Conservation (phyloP, 2,888 invertebrate genomes). For the Pharmacophagus antenor region DNA sequence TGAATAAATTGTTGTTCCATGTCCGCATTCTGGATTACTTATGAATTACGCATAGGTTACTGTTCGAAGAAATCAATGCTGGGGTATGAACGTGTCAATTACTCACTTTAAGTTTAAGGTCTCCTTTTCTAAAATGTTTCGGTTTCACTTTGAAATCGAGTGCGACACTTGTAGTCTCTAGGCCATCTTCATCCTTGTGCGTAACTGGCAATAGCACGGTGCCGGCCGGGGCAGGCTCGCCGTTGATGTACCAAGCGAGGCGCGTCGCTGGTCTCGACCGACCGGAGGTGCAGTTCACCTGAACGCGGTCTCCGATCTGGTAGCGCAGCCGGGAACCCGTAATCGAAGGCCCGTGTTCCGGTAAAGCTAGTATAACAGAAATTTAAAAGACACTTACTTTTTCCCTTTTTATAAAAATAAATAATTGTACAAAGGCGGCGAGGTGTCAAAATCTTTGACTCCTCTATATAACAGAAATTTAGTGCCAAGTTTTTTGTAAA, state of each 20-base stretch:
- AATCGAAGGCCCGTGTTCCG: constrained; percentile 90
- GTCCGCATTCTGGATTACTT: too few species aligned
- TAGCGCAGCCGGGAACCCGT: constrained; percentile 89
- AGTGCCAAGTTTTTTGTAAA: too few species aligned
- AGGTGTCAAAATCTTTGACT: too few species aligned
- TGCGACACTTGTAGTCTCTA: constrained; percentile 88
- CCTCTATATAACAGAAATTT: too few species aligned
- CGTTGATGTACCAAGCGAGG: constrained; percentile 93
- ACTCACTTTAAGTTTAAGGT: constrained; percentile 89
- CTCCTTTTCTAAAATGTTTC: constrained; percentile 91
- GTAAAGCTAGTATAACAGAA: constrained; percentile 83
- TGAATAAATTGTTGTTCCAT: too few species aligned
- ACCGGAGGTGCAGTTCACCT: constrained; percentile 92
- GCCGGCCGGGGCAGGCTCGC: constrained; percentile 84
- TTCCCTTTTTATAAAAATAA: too few species aligned
- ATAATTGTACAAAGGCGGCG: too few species aligned
- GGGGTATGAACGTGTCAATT: not conserved
- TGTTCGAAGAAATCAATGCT: too few species aligned
- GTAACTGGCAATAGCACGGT: constrained; percentile 75
- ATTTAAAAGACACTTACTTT: too few species aligned
- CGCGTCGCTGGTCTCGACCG: constrained; percentile 91
- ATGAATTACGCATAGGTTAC: too few species aligned
- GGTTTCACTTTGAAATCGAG: constrained; percentile 90
- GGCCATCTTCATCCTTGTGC: constrained; percentile 79
- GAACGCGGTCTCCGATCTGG: constrained; percentile 89